Evolutionary conservation across 2,113 vertebrate genomes (phyloP).

Genomic region (Chionis minor): DNA sequence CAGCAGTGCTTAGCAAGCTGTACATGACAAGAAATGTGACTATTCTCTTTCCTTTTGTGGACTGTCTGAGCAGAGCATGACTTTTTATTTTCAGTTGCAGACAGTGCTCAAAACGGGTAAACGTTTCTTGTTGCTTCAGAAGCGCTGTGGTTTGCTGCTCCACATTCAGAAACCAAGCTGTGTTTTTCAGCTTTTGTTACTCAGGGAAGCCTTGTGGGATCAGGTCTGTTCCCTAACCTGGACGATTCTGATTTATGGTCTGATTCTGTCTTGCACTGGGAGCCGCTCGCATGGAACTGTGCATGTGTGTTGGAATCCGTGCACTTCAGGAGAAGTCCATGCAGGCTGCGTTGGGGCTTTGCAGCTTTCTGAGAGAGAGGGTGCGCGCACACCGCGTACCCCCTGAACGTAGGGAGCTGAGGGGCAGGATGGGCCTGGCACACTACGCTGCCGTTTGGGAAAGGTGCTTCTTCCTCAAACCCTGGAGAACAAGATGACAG

Average conservation of each 20-base stretch:
- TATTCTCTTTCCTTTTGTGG: not conserved
- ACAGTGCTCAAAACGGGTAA: not conserved
- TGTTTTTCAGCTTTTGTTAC: not conserved
- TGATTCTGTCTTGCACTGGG: not conserved
- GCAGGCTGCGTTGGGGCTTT: not conserved
- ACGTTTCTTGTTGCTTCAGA: not conserved
- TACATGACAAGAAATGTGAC: not conserved
- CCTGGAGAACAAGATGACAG: not conserved
- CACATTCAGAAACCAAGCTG: accelerated
- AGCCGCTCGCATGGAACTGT: not conserved
- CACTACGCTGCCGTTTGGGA: not conserved
- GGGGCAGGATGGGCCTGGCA: not conserved
- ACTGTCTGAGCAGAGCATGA: not conserved
- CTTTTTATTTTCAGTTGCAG: not conserved
- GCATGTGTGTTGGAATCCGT: accelerated
- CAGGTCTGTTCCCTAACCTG: not conserved
- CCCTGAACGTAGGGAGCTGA: accelerated
- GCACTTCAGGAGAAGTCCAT: accelerated
- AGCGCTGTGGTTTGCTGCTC: not conserved
- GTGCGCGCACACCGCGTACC: accelerated
- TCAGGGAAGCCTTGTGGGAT: not conserved
- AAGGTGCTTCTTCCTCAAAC: not conserved
- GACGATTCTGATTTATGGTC: too few relatives aligned
- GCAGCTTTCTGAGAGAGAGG: too few relatives aligned
- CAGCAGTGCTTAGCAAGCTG: not conserved